Evolutionary conservation across 1,140 invertebrate species (phyloP).

Genomic region (Myzus persicae): DNA sequence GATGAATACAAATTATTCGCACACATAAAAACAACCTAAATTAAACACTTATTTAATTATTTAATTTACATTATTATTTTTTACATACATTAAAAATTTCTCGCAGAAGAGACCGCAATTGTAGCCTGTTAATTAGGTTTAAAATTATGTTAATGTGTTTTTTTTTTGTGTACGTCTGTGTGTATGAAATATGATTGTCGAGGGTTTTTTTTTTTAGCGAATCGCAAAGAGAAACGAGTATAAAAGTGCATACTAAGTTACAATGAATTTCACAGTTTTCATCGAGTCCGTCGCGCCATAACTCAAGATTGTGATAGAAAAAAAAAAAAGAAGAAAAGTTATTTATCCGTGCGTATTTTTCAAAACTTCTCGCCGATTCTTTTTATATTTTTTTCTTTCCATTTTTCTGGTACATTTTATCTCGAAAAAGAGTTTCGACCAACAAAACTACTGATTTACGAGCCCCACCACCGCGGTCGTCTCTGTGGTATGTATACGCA

Average conservation of each 20-base stretch:
- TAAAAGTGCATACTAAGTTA: not conserved
- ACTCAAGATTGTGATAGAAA: not conserved
- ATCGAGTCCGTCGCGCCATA: not conserved
- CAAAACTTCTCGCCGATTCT: constrained; percentile 5
- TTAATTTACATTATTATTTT: not conserved
- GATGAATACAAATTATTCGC: not conserved
- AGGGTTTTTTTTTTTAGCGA: not conserved
- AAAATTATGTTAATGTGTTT: not conserved
- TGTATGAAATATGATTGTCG: not conserved
- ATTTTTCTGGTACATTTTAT: constrained; percentile 23
- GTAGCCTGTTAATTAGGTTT: not conserved
- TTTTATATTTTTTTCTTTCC: not conserved
- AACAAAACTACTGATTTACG: constrained; percentile 36
- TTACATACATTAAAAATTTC: not conserved
- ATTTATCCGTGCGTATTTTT: not conserved
- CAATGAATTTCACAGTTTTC: not conserved
- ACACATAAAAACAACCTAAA: not conserved
- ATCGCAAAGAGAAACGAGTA: not conserved
- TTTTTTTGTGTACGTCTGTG: not conserved
- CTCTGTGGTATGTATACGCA: not conserved
- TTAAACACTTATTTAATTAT: not conserved
- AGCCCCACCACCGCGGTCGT: no score
- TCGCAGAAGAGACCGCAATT: not conserved
- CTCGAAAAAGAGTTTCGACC: not conserved
- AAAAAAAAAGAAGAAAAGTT: not conserved